Evolutionary conservation across 2,113 vertebrate genomes (phyloP).

Genomic region (Laticauda laticaudata): DNA sequence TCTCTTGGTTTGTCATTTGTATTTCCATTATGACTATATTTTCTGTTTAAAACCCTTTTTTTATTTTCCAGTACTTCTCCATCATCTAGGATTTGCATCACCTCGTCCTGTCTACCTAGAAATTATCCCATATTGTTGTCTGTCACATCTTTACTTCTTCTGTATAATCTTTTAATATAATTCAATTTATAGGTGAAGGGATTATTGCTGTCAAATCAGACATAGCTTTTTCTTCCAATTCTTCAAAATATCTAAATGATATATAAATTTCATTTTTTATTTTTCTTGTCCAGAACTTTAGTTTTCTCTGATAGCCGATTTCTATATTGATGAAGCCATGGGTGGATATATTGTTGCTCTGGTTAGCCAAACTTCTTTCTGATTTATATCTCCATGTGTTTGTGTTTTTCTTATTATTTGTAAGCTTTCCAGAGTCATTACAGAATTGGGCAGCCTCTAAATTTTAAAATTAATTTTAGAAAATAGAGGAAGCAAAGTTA

Average conservation of each 20-base stretch:
- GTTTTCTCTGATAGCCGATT: background rate
- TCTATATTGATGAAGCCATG: background rate
- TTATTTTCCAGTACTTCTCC: background rate
- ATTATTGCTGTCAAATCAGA: background rate
- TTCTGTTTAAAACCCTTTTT: background rate
- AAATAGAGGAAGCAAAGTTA: background rate
- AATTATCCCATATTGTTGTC: background rate
- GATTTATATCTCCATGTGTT: background rate
- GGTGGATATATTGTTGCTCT: background rate
- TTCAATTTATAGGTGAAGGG: background rate
- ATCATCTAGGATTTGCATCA: background rate
- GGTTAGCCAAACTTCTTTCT: background rate
- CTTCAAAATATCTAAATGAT: background rate
- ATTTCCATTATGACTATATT: background rate
- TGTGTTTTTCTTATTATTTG: background rate
- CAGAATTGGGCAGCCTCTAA: background rate
- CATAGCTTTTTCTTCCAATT: background rate
- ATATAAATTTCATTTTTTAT: background rate
- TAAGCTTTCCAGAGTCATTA: background rate
- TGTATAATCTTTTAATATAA: background rate
- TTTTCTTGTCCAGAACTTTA: background rate
- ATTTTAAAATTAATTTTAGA: background rate
- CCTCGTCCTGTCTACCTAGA: background rate
- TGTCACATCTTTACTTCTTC: background rate
- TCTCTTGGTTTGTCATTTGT: background rate